Base-by-base conservation (phyloP, 2,797 vertebrate species). In the Brachymystax lenok region DNA sequence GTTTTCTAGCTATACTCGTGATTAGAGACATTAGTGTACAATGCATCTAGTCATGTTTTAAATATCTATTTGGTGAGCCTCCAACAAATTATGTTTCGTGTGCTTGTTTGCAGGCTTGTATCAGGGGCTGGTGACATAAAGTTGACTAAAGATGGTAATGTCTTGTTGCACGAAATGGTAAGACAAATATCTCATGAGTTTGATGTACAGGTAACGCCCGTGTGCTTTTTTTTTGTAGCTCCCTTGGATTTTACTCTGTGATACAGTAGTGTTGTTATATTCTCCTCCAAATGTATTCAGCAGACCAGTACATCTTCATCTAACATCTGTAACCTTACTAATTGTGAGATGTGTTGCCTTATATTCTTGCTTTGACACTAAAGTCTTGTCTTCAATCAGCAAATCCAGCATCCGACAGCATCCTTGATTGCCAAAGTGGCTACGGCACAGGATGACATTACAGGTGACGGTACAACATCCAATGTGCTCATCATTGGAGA, bases 331-430 rank as follows among this genome's bases (percentile, higher is more conserved):
- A 46, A 46, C 40, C 40, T 13, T 46, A 46, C 40, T 46, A 13
- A 46, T 12, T 46, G 40, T 46, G 40, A 46, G 40, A 46, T 46
- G 10, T 19, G 24, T 24, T 24, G n/a, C n/a, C 21, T 61, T 61
- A 21, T 8, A 24, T 12, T 24, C n/a, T 61, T 61, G 59, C 59
- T 21, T 61, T 24, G 59, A 61, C 59, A 61, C 59, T 24, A 4
- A 61, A 21, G 21, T 24, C 0, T 61, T 61, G 59, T 61, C 21
- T 21, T 61, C n/a, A 10, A 61, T 61, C 74, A 99, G 98, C 98
- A 99, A 99, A 99, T 99, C 90, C 98, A 99, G 83, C 98, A 99
- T 85, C 97, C 98, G 0, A 99, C 98, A 2, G 97, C 98, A 5
- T 99, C 98, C 14, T 90, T 99, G 84, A 99, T 99, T 75, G 98